Evolutionary conservation across 2,797 vertebrate genomes (phyloP), one percentile per base, ranked within the genome.

Genomic region (Vipera ursinii): DNA sequence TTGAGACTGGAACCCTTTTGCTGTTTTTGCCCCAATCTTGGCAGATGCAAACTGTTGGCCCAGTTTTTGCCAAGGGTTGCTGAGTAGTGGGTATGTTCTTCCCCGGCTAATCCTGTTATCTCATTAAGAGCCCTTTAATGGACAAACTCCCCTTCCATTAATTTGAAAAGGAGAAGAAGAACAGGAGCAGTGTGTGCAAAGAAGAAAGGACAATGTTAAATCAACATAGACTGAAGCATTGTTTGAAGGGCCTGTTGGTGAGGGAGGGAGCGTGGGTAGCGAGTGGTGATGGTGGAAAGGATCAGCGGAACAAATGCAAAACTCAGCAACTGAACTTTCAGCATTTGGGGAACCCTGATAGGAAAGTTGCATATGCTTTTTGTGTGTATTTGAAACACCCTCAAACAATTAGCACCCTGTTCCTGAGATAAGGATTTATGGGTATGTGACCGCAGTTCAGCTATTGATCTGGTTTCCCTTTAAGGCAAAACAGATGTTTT

Each of bases 111-210:
- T 93, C 91, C 89, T 92, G 86, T 93, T 90, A 93, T 92, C 93
- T 92, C 89, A 63, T 93, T 92, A 93, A 93, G 89, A 92, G 89
- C 91, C 82, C 91, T 88, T 88, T 93, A 90, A 92, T 92, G 90
- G 91, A 89, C 91, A 90, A 93, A 92, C 63, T 92, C 59, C 86
- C 86, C 48, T 44, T 82, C 89, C 57, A 60, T 88, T 90, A 93
- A 90, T 90, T 90, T 38, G 69, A 90, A 69, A 90, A 88, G 53
- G 89, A 89, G 93, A 59, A 57, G 87, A 3, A 57, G 65, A 61
- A 53, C 22, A 51, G 44, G 51, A 82, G 51, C n/a, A 59, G 86
- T 14, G 3, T 48, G 12, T 60, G 38, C 24, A 4, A 6, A 53
- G 82, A 44, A 24, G 20, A 53, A 44, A 73, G 82, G 86, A 57